A percentile compares a stretch with the other conserved stretches of the same genome.
Evolutionary conservation across 2,888 invertebrate species (phyloP).

Genomic region (Papilio protenor): DNA sequence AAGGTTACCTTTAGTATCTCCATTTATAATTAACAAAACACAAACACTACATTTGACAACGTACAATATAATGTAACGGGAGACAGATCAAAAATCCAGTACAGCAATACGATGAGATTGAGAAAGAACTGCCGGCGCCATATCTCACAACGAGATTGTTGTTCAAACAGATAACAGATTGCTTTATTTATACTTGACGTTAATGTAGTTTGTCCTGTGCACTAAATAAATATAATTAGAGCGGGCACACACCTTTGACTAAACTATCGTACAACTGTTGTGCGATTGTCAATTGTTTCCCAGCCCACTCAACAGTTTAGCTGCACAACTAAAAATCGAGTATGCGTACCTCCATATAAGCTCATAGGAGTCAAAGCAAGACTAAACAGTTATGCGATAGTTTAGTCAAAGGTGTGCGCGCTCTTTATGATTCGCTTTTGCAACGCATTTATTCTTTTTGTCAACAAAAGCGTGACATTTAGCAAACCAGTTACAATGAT

Average conservation of each 20-base stretch:
- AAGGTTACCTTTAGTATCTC: constrained; percentile 48
- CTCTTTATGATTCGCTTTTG: neutral
- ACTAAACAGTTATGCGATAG: too few species aligned
- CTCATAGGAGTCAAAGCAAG: too few species aligned
- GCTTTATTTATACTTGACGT: constrained; percentile 33
- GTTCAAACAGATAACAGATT: constrained; percentile 50
- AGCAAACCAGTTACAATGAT: neutral
- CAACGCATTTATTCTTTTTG: neutral
- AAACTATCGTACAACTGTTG: too few species aligned
- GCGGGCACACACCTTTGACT: too few species aligned
- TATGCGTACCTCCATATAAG: too few species aligned
- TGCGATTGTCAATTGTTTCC: too few species aligned
- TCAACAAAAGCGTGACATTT: neutral
- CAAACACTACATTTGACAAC: constrained; percentile 32
- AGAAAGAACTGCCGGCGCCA: constrained; percentile 36
- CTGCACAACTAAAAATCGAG: too few species aligned
- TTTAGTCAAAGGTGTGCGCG: neutral
- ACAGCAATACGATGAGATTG: constrained; percentile 22
- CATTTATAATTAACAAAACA: constrained; percentile 46
- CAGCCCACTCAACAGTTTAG: too few species aligned
- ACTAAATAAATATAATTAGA: constrained; percentile 12
- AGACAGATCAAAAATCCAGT: constrained; percentile 36
- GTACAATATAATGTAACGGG: constrained; percentile 35
- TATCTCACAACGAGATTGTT: constrained; percentile 48
- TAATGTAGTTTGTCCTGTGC: constrained; percentile 29